Evolutionary conservation across 2,888 invertebrate genomes (phyloP).

Genomic region (Melikaiella ostensackeni): DNA sequence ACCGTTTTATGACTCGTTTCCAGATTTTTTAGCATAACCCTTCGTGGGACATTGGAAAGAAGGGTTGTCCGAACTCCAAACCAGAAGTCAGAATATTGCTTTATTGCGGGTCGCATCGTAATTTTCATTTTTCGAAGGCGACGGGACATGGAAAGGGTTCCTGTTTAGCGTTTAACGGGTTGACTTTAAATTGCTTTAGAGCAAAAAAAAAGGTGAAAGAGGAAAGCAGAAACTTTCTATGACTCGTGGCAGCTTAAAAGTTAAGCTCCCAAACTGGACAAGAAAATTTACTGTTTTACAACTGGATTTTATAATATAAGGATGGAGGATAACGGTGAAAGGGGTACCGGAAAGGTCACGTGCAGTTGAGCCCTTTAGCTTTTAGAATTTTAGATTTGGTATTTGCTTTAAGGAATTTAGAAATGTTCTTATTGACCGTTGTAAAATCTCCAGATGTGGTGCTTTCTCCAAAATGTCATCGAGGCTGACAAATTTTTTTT

Average conservation of each 20-base stretch:
- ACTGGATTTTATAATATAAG: slow-evolving; percentile 49
- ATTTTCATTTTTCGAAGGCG: slow-evolving; percentile 55
- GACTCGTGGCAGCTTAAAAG: slow-evolving; percentile 44
- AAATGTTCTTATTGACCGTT: slow-evolving; percentile 21
- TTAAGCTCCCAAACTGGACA: slow-evolving; percentile 29
- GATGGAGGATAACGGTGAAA: slow-evolving; percentile 34
- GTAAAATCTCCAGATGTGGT: slow-evolving; percentile 47
- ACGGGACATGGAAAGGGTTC: slow-evolving; percentile 55
- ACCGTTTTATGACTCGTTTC: slow-evolving; percentile 63
- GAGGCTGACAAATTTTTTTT: slow-evolving; percentile 45
- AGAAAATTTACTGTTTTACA: slow-evolving; percentile 45
- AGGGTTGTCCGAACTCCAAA: slow-evolving; percentile 61
- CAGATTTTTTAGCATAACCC: slow-evolving; percentile 65
- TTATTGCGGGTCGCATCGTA: slow-evolving; percentile 66
- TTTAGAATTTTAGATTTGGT: neutral
- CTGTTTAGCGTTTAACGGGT: slow-evolving; percentile 59
- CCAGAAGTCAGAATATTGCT: slow-evolving; percentile 72
- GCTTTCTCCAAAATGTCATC: slow-evolving; percentile 44
- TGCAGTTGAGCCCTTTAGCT: slow-evolving; percentile 45
- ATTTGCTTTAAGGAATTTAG: slow-evolving; percentile 9
- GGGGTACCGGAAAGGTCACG: slow-evolving; percentile 36
- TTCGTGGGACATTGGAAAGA: slow-evolving; percentile 55
- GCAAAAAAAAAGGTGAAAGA: slow-evolving; percentile 42
- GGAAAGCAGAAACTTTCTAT: slow-evolving; percentile 40
- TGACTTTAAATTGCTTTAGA: slow-evolving; percentile 49